Base-by-base conservation (phyloP, 1,140 invertebrate genomes). In the Apis laboriosa region DNA sequence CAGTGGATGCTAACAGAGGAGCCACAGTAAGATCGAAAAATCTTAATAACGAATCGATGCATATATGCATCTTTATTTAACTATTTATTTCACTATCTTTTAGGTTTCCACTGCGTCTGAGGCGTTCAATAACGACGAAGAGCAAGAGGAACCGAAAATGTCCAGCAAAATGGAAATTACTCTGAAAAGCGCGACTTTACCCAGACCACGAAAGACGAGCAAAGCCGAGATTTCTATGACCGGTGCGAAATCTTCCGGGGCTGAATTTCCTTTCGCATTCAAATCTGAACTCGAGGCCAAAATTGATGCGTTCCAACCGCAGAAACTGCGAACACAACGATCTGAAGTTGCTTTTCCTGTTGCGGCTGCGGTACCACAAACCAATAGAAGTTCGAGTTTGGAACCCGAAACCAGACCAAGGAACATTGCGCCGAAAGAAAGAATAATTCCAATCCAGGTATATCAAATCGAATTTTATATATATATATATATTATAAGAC, bases 221-320 rank as follows among this genome's bases (percentile, higher is more conserved):
- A 96, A 96, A 91, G 95, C 96, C 3, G 96, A 96, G 90, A 96
- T 96, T 53, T 95, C 95, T 76, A 88, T 96, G 79, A 93, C 95
- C 0, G 89, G 93, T 7, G 86, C 92, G 5, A 95, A 94, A 84
- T 15, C 71, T 88, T 4, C 93, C 94, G 28, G 92, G 9, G 2
- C 19, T 9, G 56, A 94, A 77, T 49, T 17, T 21, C 93, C 91
- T 64, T 92, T 91, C 89, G 95, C 93, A 85, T 96, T 94, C 88
- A 95, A 95, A 70, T 95, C 95, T 34, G 95, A 96, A 90, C 94
- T 96, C n/a, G 95, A 95, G 61, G 95, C 96, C 55, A 95, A 95
- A 81, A 94, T 96, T 28, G 94, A 94, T 58, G 93, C 90, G 56
- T 92, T 93, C 58, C 92, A 92, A 13, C 92, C 94, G 7, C 93